phyloP scores from a whole-genome alignment of 2,888 invertebrate species.

The Nemoura dubitans region DNA sequence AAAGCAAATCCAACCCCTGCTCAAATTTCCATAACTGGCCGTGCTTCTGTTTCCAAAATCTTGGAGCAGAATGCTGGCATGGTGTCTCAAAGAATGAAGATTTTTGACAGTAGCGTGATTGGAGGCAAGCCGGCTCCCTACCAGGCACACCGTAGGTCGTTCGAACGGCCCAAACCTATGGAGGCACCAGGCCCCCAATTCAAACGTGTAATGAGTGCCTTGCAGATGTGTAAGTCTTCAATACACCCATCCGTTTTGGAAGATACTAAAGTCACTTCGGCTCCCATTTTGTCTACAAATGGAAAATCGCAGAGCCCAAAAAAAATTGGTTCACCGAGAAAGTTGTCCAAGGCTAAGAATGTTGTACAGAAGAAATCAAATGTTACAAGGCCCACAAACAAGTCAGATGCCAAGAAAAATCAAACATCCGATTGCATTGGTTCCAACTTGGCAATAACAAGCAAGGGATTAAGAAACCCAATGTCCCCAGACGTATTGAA shows the following conservation, averaged over 20 bases:
- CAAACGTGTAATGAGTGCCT: not conserved
- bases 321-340: conserved; percentile 44
- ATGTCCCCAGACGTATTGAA: not conserved
- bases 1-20: conserved; percentile 53
- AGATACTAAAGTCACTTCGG: not conserved
- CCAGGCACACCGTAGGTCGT: not conserved
- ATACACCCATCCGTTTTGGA: not conserved
- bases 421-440: not conserved
- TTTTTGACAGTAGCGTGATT: conserved; percentile 66
- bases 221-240: not conserved
- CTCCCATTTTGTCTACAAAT: not conserved
- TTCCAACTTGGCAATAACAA: not conserved
- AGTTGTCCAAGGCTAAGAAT: not conserved
- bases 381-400: not conserved
- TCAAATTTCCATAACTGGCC: conserved; percentile 60
- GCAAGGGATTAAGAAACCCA: not conserved
- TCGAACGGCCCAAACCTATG: not conserved
- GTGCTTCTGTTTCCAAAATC: conserved; percentile 77
- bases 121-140: not conserved
- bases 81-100: conserved; percentile 79
- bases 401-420: not conserved
- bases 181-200: conserved; percentile 5
- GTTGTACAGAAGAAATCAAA: not conserved
- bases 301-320: conserved; percentile 42
- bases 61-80: conserved; percentile 81